Conservation (phyloP, 2,113 vertebrate species). For the Turnix velox region DNA sequence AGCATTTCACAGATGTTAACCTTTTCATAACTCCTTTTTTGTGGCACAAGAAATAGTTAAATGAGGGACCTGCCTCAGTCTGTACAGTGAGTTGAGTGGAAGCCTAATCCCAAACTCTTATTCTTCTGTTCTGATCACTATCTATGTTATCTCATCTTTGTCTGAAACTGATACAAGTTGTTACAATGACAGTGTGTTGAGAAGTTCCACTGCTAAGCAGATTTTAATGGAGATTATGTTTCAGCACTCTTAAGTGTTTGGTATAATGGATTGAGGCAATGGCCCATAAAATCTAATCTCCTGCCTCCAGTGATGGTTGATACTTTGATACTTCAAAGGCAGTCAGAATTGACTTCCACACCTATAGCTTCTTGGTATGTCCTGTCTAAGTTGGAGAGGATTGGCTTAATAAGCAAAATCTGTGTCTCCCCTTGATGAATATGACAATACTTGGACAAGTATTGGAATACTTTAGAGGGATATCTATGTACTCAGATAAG, state of each 20-base stretch:
- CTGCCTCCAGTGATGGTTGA: background rate
- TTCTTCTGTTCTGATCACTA: background rate
- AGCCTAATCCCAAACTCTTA: background rate
- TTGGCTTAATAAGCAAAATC: background rate
- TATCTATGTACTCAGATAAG: background rate
- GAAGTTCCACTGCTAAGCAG: background rate
- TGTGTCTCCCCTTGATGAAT: background rate
- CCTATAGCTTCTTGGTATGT: background rate
- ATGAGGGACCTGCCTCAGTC: background rate
- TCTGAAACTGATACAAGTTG: background rate
- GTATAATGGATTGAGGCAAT: background rate
- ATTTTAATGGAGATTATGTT: background rate
- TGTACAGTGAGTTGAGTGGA: background rate
- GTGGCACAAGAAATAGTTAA: background rate
- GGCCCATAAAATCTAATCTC: background rate
- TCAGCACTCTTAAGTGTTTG: background rate
- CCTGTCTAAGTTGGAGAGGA: background rate
- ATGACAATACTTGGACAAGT: background rate
- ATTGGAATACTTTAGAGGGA: background rate
- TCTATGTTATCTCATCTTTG: background rate
- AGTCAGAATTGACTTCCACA: background rate
- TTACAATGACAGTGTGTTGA: background rate
- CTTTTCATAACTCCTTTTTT: background rate
- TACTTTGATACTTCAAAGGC: background rate
- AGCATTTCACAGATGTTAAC: background rate